Evolutionary conservation across 2,113 vertebrate species (phyloP).

Genomic region (Chlorodrepanis virens): DNA sequence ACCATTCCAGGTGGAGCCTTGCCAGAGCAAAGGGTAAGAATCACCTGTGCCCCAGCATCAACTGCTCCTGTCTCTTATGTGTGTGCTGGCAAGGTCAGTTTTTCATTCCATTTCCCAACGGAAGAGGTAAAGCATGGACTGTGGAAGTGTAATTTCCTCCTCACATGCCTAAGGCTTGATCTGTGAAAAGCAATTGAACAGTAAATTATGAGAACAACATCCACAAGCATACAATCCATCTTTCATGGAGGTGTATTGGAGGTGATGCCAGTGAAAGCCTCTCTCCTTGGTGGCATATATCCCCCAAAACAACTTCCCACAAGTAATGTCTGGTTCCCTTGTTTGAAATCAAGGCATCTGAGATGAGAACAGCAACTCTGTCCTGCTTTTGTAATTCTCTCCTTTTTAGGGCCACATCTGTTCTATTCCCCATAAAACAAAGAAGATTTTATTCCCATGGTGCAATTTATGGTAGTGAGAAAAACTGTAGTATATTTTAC

Average conservation of each 20-base stretch:
- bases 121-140: not conserved
- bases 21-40: not conserved
- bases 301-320: not conserved
- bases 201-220: not conserved
- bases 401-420: not conserved
- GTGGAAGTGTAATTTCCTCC: not conserved
- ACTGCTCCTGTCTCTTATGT: fast-evolving
- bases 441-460: not conserved
- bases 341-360: not conserved
- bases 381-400: not conserved
- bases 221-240: fast-evolving
- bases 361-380: not conserved
- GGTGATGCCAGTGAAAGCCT: not conserved
- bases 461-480: not conserved
- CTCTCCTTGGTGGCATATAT: not conserved
- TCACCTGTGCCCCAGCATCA: not conserved
- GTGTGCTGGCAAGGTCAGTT: not conserved
- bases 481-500: not conserved
- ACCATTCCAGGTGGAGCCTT: not conserved
- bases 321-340: not conserved
- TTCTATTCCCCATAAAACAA: not conserved
- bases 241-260: not conserved
- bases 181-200: not conserved
- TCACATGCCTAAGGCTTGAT: not conserved
- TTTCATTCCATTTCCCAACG: not conserved